Evolutionary conservation across 2,113 vertebrate genomes (phyloP), one percentile per base, ranked within the genome.

Genomic region (Tachuris rubrigastra): DNA sequence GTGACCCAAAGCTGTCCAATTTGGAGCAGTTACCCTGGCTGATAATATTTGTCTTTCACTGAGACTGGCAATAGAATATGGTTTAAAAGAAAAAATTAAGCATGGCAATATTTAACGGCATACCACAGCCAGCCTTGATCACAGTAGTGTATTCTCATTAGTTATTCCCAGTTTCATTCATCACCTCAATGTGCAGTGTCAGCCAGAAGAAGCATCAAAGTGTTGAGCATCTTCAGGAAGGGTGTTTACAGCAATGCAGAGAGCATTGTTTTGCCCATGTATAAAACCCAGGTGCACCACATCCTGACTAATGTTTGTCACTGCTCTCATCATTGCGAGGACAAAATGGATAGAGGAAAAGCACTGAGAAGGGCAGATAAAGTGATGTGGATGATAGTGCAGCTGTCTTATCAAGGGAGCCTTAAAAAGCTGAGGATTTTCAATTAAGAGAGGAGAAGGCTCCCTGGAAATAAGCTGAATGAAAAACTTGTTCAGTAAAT

Each of bases 131-230:
- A 86, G 50, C 50, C 59, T 62, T 49, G n/a, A 92, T 86, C 72
- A 90, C 89, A 86, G 41, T 55, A 67, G 35, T 20, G 20, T 52
- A 20, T 73, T 84, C 83, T 78, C 55, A 63, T 92, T 77, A 86
- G 42, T 71, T 81, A 93, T 86, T 92, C 88, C 56, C 66, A 78
- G 60, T 47, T 92, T 84, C 86, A 89, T 84, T 95, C 80, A 86
- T 59, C 65, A 74, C 60, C 76, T 89, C 47, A 25, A 6, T 63
- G n/a, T 35, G 47, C 73, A 56, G 22, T 21, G 12, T 75, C 93
- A 95, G 76, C 59, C 76, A 90, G 78, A 90, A 90, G 76, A 83
- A 75, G 30, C 41, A 71, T 55, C 83, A 31, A 39, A n/a, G 67
- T 67, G 35, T 44, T 74, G 39, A 90, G n/a, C 68, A 71, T 49